Percentiles rank a stretch among this genome's conserved stretches.
phyloP scores from a whole-genome alignment of 2,113 vertebrate species.

The Motacilla tschutschensis region DNA sequence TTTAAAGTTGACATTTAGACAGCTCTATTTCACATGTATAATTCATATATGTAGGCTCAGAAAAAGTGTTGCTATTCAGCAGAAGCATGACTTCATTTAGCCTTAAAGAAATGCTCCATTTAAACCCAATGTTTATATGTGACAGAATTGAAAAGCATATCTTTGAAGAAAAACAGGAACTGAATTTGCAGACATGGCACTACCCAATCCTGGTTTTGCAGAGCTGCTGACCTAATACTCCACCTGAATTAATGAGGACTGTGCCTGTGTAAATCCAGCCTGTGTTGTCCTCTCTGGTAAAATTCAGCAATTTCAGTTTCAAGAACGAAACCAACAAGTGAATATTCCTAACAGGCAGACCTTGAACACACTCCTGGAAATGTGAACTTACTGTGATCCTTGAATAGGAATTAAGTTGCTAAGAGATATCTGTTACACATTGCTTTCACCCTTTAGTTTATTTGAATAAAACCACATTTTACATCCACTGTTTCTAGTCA shows the following conservation, averaged over 20 bases:
- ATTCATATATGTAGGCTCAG: not conserved
- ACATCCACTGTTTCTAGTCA: not conserved
- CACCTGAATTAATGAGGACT: conserved; percentile 19
- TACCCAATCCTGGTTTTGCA: not conserved
- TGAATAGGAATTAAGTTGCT: not conserved
- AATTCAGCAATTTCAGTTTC: not conserved
- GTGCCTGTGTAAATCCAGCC: not conserved
- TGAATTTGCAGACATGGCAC: not conserved
- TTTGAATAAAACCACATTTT: not conserved
- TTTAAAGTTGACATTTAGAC: not conserved
- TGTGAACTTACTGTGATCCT: not conserved
- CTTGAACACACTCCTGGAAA: not conserved
- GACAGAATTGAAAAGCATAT: not conserved
- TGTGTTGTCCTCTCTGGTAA: not conserved
- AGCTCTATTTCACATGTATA: not conserved
- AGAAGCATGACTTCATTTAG: not conserved
- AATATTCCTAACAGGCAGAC: not conserved
- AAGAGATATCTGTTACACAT: not conserved
- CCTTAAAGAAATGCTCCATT: not conserved
- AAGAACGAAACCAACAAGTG: not conserved
- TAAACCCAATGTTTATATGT: not conserved
- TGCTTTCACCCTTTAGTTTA: not conserved
- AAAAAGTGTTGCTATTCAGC: not conserved
- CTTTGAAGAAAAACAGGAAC: conserved; percentile 14
- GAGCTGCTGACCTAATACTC: conserved; percentile 6